Conservation (phyloP, 2,113 vertebrate genomes). For the Pollimyrus isidori region DNA sequence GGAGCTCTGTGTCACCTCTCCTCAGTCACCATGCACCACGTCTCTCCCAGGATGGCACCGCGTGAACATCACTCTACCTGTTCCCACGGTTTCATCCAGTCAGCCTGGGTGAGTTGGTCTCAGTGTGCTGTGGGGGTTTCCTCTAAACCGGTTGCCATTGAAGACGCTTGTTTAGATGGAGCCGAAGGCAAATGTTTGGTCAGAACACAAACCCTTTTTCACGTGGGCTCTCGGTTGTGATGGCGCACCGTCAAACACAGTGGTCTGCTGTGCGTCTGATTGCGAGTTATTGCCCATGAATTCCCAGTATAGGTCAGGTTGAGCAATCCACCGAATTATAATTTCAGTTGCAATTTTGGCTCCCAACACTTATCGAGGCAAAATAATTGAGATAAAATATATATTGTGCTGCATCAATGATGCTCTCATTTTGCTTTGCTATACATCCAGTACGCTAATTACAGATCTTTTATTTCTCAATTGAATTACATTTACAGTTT, state of each 20-base stretch:
- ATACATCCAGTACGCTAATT: neutral
- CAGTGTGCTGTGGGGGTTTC: neutral
- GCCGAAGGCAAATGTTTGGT: neutral
- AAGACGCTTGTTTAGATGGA: neutral
- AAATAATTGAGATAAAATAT: neutral
- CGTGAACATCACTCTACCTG: neutral
- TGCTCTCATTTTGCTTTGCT: neutral
- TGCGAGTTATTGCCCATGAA: neutral
- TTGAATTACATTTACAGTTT: neutral
- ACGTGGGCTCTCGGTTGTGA: neutral
- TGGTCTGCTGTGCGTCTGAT: neutral
- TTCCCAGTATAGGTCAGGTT: neutral
- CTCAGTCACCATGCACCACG: neutral
- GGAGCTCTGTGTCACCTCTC: neutral
- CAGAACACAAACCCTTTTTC: neutral
- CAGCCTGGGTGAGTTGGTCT: neutral
- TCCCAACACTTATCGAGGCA: neutral
- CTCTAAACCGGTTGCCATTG: neutral
- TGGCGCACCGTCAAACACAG: neutral
- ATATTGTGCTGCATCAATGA: neutral
- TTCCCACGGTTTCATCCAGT: neutral
- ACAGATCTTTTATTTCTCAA: neutral
- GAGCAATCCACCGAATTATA: neutral
- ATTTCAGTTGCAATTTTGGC: neutral
- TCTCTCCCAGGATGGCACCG: neutral